phyloP scores from a whole-genome alignment of 1,140 invertebrate species.

The Phenacoccus solenopsis region DNA sequence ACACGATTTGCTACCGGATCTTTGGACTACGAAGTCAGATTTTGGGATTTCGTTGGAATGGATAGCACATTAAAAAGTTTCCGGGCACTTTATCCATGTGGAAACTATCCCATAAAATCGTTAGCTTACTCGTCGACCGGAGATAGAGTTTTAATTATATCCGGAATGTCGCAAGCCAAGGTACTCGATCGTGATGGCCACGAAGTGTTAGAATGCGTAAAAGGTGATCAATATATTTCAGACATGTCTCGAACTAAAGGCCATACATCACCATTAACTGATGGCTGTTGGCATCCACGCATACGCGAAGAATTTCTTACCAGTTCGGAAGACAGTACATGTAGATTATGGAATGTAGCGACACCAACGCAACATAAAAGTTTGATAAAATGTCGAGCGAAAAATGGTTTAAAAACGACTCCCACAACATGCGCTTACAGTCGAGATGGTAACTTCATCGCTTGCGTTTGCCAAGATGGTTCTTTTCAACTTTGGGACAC shows the following conservation, averaged over 20 bases:
- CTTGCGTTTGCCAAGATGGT: conserved; percentile 86
- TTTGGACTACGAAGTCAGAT: conserved; percentile 87
- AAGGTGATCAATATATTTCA: conserved; percentile 91
- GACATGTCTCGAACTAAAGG: conserved; percentile 93
- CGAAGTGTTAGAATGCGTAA: conserved; percentile 87
- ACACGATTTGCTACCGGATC: conserved; percentile 84
- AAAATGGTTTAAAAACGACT: conserved; percentile 75
- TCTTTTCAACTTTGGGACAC: conserved; percentile 98
- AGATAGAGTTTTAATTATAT: conserved; percentile 84
- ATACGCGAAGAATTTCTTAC: conserved; percentile 88
- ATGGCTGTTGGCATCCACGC: conserved; percentile 88
- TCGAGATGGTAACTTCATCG: conserved; percentile 76
- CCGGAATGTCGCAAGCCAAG: conserved; percentile 86
- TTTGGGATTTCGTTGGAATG: conserved; percentile 99
- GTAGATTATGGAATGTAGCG: conserved; percentile 78
- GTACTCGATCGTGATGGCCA: conserved; percentile 92
- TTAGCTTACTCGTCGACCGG: conserved; percentile 88
- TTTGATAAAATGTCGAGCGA: conserved; percentile 79
- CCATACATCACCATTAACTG: conserved; percentile 81
- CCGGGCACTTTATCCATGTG: conserved; percentile 81
- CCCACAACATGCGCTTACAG: conserved; percentile 76
- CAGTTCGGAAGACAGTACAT: conserved; percentile 81
- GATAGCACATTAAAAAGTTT: conserved; percentile 81
- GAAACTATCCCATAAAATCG: conserved; percentile 84
- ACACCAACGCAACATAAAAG: conserved; percentile 62